Conservation (phyloP, 2,113 vertebrate species). For the Antennarius striatus region DNA sequence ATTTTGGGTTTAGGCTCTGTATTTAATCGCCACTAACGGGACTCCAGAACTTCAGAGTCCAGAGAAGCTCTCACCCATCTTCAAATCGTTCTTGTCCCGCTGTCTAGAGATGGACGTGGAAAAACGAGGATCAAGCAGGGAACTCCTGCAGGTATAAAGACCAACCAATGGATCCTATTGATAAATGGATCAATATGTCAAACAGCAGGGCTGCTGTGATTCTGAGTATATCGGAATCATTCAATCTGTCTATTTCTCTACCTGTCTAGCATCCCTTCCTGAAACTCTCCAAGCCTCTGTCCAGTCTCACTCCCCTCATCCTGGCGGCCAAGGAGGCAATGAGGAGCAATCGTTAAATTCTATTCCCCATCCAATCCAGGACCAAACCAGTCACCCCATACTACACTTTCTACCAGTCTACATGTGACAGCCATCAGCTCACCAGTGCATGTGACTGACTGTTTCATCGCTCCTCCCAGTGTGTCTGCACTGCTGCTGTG, state of each 20-base stretch:
- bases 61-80: constrained; percentile 79
- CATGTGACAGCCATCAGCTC: too few species aligned
- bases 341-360: constrained; percentile 76
- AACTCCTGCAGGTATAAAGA: constrained; percentile 76
- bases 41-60: constrained; percentile 82
- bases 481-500: too few species aligned
- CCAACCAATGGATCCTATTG: too few species aligned
- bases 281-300: constrained; percentile 79
- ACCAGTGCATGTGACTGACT: too few species aligned
- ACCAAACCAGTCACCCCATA: neutral
- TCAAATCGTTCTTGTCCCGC: constrained; percentile 78
- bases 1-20: constrained; percentile 72
- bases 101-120: constrained; percentile 83
- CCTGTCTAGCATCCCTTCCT: constrained; percentile 76
- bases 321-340: constrained; percentile 81
- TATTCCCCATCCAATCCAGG: neutral
- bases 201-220: neutral
- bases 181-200: too few species aligned
- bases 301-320: constrained; percentile 81
- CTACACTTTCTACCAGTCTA: neutral
- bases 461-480: too few species aligned
- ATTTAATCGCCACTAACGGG: constrained; percentile 82
- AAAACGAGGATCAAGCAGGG: constrained; percentile 77
- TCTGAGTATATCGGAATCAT: neutral
- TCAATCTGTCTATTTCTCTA: neutral